These are phyloP conservation scores for Aphaenogaster floridana DNA, from an alignment of 1,140 invertebrate genomes.

Conservation along the genomic window DNA sequence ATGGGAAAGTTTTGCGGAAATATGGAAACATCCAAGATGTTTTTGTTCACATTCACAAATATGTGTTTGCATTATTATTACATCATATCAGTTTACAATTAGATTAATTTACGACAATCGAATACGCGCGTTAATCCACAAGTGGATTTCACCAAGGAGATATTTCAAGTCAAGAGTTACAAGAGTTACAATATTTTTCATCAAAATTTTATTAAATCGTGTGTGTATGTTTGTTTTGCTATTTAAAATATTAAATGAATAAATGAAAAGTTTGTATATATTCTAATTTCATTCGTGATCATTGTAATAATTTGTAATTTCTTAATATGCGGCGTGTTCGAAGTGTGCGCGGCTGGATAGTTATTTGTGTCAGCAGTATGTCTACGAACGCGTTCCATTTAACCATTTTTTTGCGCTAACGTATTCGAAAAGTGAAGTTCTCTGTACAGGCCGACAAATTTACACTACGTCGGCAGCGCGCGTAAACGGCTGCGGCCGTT, in stretches of 20 bases:
- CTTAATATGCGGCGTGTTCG: neutral
- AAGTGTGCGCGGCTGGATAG: neutral
- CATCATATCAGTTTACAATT: neutral
- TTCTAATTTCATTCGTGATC: neutral
- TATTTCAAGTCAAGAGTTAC: neutral
- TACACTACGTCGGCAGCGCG: neutral
- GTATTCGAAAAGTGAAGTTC: constrained; percentile 38
- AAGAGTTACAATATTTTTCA: neutral
- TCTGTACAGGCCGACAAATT: constrained; percentile 35
- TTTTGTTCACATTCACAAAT: constrained; percentile 8
- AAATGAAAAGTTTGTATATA: no score
- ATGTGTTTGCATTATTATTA: neutral
- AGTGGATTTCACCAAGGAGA: neutral
- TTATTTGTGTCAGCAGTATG: neutral
- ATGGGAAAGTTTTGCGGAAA: constrained; percentile 38
- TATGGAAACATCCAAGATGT: constrained; percentile 24
- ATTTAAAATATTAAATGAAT: constrained; percentile 8
- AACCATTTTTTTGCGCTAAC: neutral
- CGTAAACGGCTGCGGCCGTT: constrained; percentile 19
- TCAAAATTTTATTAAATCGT: neutral
- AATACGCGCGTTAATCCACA: neutral
- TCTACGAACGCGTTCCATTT: neutral
- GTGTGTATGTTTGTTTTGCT: neutral
- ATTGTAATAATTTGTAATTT: constrained; percentile 1
- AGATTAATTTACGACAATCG: neutral